Evolutionary conservation across 2,888 invertebrate genomes (phyloP).

Genomic region (Odontocolon sp.): DNA sequence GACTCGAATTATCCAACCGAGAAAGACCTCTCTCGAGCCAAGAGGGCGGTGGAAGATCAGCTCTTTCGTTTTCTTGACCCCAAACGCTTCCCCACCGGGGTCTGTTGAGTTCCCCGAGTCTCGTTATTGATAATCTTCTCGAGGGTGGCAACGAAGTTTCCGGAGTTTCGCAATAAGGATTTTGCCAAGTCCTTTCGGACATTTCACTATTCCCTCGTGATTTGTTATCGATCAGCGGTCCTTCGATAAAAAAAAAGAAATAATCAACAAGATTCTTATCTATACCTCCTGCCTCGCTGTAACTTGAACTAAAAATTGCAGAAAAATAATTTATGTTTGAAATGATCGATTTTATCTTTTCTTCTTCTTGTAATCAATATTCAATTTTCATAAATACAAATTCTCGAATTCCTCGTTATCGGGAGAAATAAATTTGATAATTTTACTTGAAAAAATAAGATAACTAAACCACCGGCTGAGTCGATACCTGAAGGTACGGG

Average conservation of each 20-base stretch:
- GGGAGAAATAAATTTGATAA: slow-evolving; percentile 80
- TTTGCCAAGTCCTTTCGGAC: slow-evolving; percentile 75
- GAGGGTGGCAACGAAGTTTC: slow-evolving; percentile 74
- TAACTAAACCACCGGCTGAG: slow-evolving; percentile 78
- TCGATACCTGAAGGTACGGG: slow-evolving; percentile 60
- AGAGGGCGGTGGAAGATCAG: slow-evolving; percentile 77
- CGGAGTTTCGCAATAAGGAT: slow-evolving; percentile 73
- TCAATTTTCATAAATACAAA: too few species aligned
- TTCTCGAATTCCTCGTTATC: too few species aligned
- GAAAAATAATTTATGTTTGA: too few species aligned
- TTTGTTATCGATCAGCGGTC: slow-evolving; percentile 40
- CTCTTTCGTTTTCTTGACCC: slow-evolving; percentile 72
- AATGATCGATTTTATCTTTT: too few species aligned
- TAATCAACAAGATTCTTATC: too few species aligned
- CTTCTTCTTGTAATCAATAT: too few species aligned
- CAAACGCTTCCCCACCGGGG: slow-evolving; percentile 77
- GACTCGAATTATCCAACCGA: slow-evolving; percentile 76
- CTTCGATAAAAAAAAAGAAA: slow-evolving; percentile 2
- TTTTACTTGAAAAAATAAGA: slow-evolving; percentile 75
- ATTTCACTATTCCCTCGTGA: slow-evolving; percentile 61
- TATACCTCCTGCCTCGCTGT: too few species aligned
- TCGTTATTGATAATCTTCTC: slow-evolving; percentile 69
- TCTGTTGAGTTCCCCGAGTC: slow-evolving; percentile 75
- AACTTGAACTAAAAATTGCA: too few species aligned
- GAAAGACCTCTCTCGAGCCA: slow-evolving; percentile 79